Evolutionary conservation across 2,797 vertebrate genomes (phyloP).

Genomic region (Acropternis orthonyx): DNA sequence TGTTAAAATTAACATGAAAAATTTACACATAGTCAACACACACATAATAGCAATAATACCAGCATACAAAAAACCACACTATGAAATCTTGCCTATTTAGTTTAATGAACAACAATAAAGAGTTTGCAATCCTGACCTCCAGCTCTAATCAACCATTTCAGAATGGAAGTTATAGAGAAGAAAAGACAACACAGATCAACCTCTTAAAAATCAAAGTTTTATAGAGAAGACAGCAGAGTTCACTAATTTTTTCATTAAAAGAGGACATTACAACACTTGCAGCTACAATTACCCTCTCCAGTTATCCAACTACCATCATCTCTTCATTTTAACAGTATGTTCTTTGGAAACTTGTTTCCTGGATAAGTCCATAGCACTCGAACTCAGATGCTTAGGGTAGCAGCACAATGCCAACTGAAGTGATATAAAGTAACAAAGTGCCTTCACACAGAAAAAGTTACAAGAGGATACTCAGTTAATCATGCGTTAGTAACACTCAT

Average conservation of each 20-base stretch:
- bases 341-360: neutral
- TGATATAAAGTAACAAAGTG: neutral
- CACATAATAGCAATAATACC: neutral
- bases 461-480: neutral
- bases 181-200: neutral
- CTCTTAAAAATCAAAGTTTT: neutral
- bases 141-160: neutral
- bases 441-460: no score
- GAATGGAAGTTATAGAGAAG: neutral
- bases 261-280: neutral
- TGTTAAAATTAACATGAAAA: neutral
- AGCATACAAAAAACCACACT: neutral
- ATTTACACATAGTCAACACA: neutral
- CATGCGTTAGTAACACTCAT: neutral
- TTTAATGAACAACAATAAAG: neutral
- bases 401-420: accelerated
- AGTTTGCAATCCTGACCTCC: neutral
- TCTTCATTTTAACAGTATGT: neutral
- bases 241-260: neutral
- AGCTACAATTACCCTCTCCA: neutral
- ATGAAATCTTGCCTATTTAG: neutral
- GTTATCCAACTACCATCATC: neutral
- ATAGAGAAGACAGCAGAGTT: neutral
- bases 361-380: accelerated
- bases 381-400: neutral